These are phyloP conservation scores for Sminthurinus aureus DNA, from an alignment of 2,888 invertebrate species.

Conservation along the genomic window DNA sequence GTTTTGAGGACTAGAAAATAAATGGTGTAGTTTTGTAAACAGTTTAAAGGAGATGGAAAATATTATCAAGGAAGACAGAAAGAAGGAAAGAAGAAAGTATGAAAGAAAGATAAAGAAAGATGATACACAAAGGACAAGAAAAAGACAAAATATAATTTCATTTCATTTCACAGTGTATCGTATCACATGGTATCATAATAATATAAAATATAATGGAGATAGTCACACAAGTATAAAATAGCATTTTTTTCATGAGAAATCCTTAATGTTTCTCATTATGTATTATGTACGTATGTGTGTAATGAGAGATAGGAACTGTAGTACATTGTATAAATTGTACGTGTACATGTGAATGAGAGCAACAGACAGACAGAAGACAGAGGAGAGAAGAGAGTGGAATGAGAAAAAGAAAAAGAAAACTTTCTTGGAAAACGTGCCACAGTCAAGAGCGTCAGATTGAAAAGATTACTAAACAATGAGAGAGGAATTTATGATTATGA, in stretches of 20 bases:
- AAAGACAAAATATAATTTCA: not conserved
- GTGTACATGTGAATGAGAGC: not conserved
- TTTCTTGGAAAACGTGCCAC: not conserved
- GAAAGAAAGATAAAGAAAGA: not conserved
- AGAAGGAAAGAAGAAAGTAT: not conserved
- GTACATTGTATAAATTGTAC: not conserved
- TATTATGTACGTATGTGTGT: too few relatives aligned
- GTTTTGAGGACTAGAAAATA: not conserved
- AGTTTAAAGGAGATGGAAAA: not conserved
- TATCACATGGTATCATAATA: not conserved
- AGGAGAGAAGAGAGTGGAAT: not conserved
- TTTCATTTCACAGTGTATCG: not conserved
- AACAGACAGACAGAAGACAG: not conserved
- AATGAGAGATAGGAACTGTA: not conserved
- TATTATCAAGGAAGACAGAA: not conserved
- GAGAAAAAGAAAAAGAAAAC: not conserved
- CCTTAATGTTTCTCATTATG: not conserved
- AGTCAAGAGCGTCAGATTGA: slow-evolving; percentile 1
- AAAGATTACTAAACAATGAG: slow-evolving; percentile 19
- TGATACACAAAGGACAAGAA: not conserved
- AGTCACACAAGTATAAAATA: not conserved
- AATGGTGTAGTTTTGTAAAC: not conserved
- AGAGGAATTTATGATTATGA: slow-evolving; percentile 11
- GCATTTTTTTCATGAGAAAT: not conserved
- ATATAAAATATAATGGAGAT: not conserved